phyloP scores from a whole-genome alignment of 2,888 invertebrate genomes.

The Caenorhabditis doughertyi region DNA sequence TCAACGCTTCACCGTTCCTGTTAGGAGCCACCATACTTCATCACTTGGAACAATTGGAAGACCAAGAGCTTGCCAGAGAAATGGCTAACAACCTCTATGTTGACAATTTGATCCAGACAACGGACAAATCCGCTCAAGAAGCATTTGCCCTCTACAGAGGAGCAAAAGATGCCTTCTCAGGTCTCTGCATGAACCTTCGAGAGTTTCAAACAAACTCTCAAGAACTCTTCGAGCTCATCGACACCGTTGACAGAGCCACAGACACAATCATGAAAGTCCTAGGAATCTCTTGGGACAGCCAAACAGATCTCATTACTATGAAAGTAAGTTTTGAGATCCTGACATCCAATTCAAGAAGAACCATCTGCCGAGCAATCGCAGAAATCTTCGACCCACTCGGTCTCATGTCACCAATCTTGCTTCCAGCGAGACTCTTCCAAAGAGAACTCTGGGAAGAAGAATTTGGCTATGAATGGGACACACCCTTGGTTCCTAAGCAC shows the following conservation, averaged over 20 bases:
- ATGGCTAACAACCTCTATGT: constrained; percentile 37
- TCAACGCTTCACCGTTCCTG: constrained; percentile 59
- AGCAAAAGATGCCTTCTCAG: constrained; percentile 16
- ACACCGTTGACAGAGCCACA: neutral
- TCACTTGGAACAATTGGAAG: neutral
- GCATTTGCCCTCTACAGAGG: neutral
- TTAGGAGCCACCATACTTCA: constrained; percentile 59
- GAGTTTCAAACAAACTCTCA: constrained; percentile 14
- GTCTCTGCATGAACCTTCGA: constrained; percentile 38
- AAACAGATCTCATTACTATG: neutral
- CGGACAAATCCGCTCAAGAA: neutral
- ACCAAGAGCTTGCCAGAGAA: neutral
- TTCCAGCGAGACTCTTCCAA: constrained; percentile 75
- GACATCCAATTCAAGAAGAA: constrained; percentile 1
- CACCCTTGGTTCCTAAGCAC: neutral
- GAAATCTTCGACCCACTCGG: constrained; percentile 77
- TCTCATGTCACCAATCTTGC: constrained; percentile 69
- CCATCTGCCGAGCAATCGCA: neutral
- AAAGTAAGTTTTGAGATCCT: neutral
- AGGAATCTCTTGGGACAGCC: neutral
- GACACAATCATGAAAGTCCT: neutral
- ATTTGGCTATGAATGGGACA: constrained; percentile 13
- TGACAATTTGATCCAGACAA: constrained; percentile 7
- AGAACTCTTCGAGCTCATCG: neutral
- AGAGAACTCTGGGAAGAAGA: constrained; percentile 75